These are phyloP conservation scores for Phacellophora camtschatica DNA, from an alignment of 30 jellyfish, hydroid and myxozoan genomes.

Conservation along the genomic window DNA sequence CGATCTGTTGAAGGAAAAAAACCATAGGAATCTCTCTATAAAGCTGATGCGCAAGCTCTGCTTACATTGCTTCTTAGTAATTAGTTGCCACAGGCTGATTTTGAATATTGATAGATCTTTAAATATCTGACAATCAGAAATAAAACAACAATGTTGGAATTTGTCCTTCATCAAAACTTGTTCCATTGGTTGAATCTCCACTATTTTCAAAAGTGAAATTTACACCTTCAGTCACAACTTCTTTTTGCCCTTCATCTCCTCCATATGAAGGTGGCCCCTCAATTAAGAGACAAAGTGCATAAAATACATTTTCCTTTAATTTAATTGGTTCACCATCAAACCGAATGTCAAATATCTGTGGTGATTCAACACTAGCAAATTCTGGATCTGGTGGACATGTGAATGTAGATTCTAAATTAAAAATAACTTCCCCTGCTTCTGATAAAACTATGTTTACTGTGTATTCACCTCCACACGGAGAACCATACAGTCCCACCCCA, in stretches of 20 bases:
- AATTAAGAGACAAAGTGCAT: conserved; percentile 71
- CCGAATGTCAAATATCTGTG: conserved; percentile 76
- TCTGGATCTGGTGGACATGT: conserved; percentile 99
- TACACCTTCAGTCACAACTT: conserved; percentile 82
- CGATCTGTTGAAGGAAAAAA: no score
- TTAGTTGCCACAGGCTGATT: no score
- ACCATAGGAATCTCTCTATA: no score
- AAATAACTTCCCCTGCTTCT: conserved; percentile 61
- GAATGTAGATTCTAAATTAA: conserved; percentile 54
- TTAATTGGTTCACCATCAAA: conserved; percentile 90
- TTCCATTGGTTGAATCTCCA: conserved; percentile 94
- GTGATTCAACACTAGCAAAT: conserved; percentile 66
- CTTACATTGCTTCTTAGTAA: no score
- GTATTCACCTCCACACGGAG: conserved; percentile 98
- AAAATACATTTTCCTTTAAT: conserved; percentile 61
- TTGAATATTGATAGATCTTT: neutral
- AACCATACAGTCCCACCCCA: conserved; percentile 94
- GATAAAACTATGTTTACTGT: conserved; percentile 54
- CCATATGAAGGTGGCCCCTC: conserved; percentile 99
- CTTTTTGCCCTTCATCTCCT: conserved; percentile 96
- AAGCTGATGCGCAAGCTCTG: no score
- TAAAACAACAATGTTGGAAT: conserved; percentile 85
- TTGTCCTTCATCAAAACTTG: conserved; percentile 99
- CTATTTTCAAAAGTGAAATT: conserved; percentile 91
- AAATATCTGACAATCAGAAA: conserved; percentile 11